Evolutionary conservation across 2,797 vertebrate genomes (phyloP).

Genomic region (Phoeniculus purpureus): DNA sequence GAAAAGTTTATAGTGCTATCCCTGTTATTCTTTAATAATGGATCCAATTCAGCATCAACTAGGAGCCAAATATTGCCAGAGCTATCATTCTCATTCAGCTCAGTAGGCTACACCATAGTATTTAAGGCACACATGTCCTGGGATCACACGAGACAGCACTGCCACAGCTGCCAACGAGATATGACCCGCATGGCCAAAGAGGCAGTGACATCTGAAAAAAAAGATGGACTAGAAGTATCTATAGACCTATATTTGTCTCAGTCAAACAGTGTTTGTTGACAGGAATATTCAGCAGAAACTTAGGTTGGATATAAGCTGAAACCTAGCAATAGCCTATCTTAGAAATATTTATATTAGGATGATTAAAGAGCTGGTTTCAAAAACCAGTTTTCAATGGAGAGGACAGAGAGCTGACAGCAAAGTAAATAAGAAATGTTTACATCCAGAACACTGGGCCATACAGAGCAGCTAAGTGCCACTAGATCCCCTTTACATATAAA

Average conservation of each 20-base stretch:
- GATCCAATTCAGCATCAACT: not conserved
- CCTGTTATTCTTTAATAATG: not conserved
- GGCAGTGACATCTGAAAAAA: not conserved
- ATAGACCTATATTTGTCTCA: not conserved
- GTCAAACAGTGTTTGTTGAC: not conserved
- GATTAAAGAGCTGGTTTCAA: not conserved
- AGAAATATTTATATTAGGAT: not conserved
- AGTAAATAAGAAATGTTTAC: not conserved
- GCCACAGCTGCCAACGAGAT: not conserved
- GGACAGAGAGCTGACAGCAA: not conserved
- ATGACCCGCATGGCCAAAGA: not conserved
- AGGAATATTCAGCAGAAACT: not conserved
- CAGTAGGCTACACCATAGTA: not conserved
- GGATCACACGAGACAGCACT: not conserved
- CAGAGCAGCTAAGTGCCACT: not conserved
- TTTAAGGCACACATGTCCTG: not conserved
- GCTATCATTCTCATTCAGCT: not conserved
- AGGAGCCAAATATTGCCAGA: not conserved
- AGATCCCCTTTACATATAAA: not conserved
- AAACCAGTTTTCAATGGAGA: not conserved
- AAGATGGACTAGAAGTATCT: not conserved
- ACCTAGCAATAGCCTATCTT: not conserved
- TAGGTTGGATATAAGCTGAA: not conserved
- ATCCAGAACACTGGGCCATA: not conserved
- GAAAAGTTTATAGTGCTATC: not conserved